Evolutionary conservation across 2,113 vertebrate species (phyloP).

Genomic region (Acinonyx jubatus): DNA sequence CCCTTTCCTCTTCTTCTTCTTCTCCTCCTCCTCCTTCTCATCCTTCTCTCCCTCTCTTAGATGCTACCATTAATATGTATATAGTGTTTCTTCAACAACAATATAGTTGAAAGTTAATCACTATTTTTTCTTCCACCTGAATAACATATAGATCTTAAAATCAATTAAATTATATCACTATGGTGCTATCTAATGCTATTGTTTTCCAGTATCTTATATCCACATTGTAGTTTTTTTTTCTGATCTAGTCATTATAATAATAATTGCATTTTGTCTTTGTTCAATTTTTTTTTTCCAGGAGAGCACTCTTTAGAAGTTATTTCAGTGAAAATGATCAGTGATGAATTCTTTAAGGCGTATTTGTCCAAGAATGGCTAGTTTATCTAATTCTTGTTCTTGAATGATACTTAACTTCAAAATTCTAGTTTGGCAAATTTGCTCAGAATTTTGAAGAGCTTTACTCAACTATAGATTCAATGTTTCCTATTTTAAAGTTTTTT

Average conservation of each 20-base stretch:
- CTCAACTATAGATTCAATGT: not conserved
- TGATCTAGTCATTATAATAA: not conserved
- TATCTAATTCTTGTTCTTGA: not conserved
- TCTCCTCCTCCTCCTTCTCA: no score
- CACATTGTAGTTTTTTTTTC: not conserved
- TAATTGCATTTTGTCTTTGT: not conserved
- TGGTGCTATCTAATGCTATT: not conserved
- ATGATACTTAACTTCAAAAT: not conserved
- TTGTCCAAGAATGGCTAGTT: not conserved
- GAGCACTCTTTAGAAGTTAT: not conserved
- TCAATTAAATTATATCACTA: not conserved
- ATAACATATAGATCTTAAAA: not conserved
- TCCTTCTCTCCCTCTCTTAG: not conserved
- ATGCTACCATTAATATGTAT: not conserved
- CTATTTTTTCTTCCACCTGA: not conserved
- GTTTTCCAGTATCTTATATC: not conserved
- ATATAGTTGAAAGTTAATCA: not conserved
- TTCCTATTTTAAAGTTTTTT: not conserved
- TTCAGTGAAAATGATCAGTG: not conserved
- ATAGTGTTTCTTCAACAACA: not conserved
- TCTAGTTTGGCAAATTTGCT: not conserved
- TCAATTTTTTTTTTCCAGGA: not conserved
- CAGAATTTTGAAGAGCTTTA: not conserved
- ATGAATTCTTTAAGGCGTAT: not conserved
- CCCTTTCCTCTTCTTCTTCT: no score